A percentile compares a stretch with the other conserved stretches of the same genome.
These are phyloP conservation scores for Morus bassanus DNA, from an alignment of 2,797 vertebrate genomes.

Conservation along the genomic window DNA sequence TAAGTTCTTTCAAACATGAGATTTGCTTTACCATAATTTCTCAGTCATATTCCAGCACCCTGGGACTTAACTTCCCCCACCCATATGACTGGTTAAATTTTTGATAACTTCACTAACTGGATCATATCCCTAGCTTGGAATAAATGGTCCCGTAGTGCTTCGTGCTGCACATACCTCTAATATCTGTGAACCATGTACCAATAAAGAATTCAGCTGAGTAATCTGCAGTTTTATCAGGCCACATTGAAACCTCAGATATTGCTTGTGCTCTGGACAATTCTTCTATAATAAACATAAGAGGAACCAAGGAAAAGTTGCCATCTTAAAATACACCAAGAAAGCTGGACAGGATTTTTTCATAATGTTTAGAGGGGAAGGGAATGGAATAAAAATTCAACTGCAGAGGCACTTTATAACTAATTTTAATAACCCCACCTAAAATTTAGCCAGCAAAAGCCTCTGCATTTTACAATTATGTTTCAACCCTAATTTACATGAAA, in stretches of 20 bases:
- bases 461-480: background rate
- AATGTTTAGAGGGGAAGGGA: background rate
- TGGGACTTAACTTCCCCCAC: background rate
- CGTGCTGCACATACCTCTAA: background rate
- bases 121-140: background rate
- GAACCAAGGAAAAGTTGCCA: background rate
- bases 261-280: background rate
- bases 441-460: background rate
- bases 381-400: background rate
- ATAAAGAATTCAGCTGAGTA: background rate
- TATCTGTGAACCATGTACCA: background rate
- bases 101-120: background rate
- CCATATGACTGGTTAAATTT: background rate
- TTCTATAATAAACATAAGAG: background rate
- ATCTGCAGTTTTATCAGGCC: background rate
- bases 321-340: background rate
- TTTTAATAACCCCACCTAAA: background rate
- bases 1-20: constrained; percentile 29
- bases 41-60: background rate
- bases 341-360: background rate
- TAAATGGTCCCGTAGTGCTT: background rate
- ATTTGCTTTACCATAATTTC: background rate
- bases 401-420: background rate
- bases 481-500: background rate
- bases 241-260: background rate